Evolutionary conservation across 92 coral and sea anemone genomes (phyloP).

Genomic region (Zoanthus gigantus): DNA sequence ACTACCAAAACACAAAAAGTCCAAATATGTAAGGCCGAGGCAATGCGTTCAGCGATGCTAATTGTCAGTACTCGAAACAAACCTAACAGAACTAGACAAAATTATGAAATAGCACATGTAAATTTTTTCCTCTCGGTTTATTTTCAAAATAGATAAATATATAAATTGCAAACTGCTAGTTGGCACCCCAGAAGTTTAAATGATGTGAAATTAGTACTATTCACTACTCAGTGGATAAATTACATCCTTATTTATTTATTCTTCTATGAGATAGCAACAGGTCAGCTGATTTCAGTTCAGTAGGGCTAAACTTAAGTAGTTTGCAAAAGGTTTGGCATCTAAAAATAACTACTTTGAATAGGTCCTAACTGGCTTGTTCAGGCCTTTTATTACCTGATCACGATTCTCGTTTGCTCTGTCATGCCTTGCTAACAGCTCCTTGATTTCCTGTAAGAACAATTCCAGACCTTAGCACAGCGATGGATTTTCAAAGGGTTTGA

Average conservation of each 20-base stretch:
- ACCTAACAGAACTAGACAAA: too few species aligned
- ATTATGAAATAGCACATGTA: too few species aligned
- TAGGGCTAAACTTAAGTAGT: background rate
- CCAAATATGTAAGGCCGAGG: background rate
- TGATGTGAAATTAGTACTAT: too few species aligned
- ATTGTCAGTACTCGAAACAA: too few species aligned
- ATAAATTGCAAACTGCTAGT: too few species aligned
- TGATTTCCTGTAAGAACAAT: constrained; percentile 2
- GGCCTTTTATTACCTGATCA: background rate
- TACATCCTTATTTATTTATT: background rate
- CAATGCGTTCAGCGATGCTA: background rate
- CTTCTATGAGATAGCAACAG: background rate
- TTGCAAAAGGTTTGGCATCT: constrained; percentile 3
- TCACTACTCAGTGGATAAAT: too few species aligned
- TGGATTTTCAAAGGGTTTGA: constrained; percentile 1
- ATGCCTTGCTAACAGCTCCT: constrained; percentile 17
- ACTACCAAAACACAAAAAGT: background rate
- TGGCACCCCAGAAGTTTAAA: too few species aligned
- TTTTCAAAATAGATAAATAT: too few species aligned
- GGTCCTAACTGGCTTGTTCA: background rate
- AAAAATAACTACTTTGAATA: constrained; percentile 1
- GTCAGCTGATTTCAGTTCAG: constrained; percentile 1
- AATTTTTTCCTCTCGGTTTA: too few species aligned
- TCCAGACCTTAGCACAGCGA: background rate
- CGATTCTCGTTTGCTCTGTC: background rate